Evolutionary conservation across 1,140 invertebrate species (phyloP).

Genomic region (Leptopilina clavipes): DNA sequence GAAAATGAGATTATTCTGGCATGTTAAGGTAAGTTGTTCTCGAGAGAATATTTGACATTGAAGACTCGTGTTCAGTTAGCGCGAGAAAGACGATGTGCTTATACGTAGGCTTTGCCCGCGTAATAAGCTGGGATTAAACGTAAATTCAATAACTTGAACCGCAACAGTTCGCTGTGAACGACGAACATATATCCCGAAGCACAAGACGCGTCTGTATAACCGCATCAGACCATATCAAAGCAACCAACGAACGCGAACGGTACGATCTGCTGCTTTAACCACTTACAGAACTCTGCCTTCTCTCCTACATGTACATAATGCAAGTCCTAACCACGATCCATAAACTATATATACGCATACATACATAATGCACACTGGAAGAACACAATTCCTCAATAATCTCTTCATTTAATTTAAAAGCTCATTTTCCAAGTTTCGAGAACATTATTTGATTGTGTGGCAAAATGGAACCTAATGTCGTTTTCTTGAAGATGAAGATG

Average conservation of each 20-base stretch:
- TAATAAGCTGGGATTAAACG: constrained; percentile 34
- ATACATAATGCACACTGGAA: neutral
- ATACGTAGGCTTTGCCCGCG: constrained; percentile 17
- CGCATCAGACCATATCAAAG: constrained; percentile 40
- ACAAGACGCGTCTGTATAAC: constrained; percentile 36
- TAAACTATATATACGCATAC: constrained; percentile 9
- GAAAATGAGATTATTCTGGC: neutral
- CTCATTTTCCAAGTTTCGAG: neutral
- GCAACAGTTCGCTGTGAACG: neutral
- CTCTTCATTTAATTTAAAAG: neutral
- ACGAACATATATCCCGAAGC: neutral
- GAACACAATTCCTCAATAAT: neutral
- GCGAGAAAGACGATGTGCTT: constrained; percentile 7
- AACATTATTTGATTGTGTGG: neutral
- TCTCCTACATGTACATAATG: constrained; percentile 4
- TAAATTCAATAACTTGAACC: constrained; percentile 34
- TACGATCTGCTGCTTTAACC: constrained; percentile 17
- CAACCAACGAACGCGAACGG: neutral
- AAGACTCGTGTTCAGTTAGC: constrained; percentile 2
- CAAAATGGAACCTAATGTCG: too few relatives aligned
- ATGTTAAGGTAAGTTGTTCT: neutral
- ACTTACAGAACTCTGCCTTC: constrained; percentile 19
- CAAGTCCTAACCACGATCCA: neutral
- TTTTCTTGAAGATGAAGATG: too few relatives aligned
- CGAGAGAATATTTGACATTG: constrained; percentile 14